phyloP scores from a whole-genome alignment of 2,113 vertebrate genomes.

The Etheostoma spectabile region DNA sequence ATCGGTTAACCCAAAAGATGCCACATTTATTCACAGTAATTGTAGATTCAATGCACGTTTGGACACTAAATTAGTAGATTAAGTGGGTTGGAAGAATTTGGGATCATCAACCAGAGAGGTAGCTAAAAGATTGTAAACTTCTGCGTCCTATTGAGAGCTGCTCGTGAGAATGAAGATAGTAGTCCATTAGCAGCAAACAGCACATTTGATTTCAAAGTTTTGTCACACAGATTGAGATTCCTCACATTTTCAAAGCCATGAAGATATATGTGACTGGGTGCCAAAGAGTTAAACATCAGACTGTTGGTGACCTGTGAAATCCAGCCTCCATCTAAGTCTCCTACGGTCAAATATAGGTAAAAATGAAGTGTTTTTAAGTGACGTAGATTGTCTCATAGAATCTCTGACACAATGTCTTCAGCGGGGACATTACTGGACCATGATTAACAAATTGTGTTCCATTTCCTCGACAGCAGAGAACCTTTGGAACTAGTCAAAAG shows the following conservation, averaged over 20 bases:
- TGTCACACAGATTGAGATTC: constrained; percentile 47
- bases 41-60: constrained; percentile 18
- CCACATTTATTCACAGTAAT: constrained; percentile 34
- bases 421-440: constrained; percentile 72
- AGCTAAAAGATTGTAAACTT: constrained; percentile 41
- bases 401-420: constrained; percentile 75
- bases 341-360: constrained; percentile 52
- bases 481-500: constrained; percentile 54
- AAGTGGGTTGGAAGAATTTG: constrained; percentile 9
- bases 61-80: background rate
- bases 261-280: constrained; percentile 66
- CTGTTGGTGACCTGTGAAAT: constrained; percentile 68
- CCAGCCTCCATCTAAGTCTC: constrained; percentile 61
- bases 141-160: constrained; percentile 10
- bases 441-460: constrained; percentile 54
- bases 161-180: constrained; percentile 1
- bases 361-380: constrained; percentile 29
- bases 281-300: constrained; percentile 75
- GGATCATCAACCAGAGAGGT: constrained; percentile 36
- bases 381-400: constrained; percentile 53
- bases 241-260: constrained; percentile 52
- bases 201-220: constrained; percentile 48
- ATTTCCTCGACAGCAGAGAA: constrained; percentile 65
- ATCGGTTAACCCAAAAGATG: constrained; percentile 33
- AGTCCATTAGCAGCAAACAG: constrained; percentile 13